Conservation (phyloP, 2,113 vertebrate species). For the Nannobrachium achirus region DNA sequence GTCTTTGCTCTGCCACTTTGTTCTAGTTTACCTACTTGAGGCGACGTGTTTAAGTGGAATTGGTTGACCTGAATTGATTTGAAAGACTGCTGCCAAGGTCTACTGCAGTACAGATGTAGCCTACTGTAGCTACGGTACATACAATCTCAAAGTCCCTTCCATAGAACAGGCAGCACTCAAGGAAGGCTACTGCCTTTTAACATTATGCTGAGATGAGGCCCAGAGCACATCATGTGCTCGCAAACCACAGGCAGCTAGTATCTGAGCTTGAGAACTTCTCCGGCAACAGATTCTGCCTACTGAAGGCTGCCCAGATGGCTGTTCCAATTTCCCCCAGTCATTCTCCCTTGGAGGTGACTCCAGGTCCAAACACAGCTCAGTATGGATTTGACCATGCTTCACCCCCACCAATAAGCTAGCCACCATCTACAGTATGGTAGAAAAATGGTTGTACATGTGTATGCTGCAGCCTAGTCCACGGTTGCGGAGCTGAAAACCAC, state of each 20-base stretch:
- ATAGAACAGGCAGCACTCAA: constrained; percentile 21
- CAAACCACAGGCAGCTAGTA: constrained; percentile 48
- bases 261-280: constrained; percentile 21
- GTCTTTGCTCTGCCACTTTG: background rate
- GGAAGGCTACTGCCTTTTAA: constrained; percentile 37
- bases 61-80: constrained; percentile 8
- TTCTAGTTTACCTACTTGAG: background rate
- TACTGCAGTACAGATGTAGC: constrained; percentile 30
- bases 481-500: constrained; percentile 46
- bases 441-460: constrained; percentile 20
- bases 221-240: constrained; percentile 51
- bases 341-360: constrained; percentile 46
- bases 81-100: background rate
- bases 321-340: constrained; percentile 34
- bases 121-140: too few species aligned
- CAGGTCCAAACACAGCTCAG: constrained; percentile 40
- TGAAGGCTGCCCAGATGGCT: constrained; percentile 54
- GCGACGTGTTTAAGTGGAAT: constrained; percentile 1
- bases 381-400: constrained; percentile 16
- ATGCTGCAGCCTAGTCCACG: constrained; percentile 9
- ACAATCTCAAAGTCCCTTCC: constrained; percentile 8
- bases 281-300: constrained; percentile 31
- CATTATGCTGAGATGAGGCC: constrained; percentile 49
- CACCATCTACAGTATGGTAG: constrained; percentile 20
- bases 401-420: constrained; percentile 19